Evolutionary conservation across 2,113 vertebrate genomes (phyloP), one percentile per base, ranked within the genome.

Genomic region (Pteruthius melanotis): DNA sequence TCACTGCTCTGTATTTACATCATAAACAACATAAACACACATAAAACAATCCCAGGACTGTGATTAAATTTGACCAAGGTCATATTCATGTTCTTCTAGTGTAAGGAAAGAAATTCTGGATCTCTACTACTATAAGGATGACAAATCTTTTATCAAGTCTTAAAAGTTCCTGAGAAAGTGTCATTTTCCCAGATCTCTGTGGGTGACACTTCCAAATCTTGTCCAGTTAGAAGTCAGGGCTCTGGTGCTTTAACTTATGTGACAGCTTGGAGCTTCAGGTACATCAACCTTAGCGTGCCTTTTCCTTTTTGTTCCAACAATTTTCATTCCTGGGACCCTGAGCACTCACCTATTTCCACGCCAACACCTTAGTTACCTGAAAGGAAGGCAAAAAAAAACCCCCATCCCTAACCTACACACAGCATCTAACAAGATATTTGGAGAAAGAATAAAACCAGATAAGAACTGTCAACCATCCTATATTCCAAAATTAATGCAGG

Each of bases 21-120:
- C 61, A 88, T 79, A 89, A 96, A 92, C 71, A 92, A 79, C 14
- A 71, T 59, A 65, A 91, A 94, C 80, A 91, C 33, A n/a, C 24
- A 84, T 10, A 83, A 70, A 13, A 30, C 53, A 40, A 68, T 93
- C 90, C 65, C 75, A 94, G 45, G 37, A 68, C 31, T 42, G n/a
- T 76, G 92, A 87, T 65, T 92, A 92, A 61, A 64, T 78, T 22
- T 70, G 82, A 69, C 42, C 71, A 95, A 95, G 50, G 44, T 14
- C 52, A 61, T 59, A 86, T 45, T 30, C 30, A 18, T 45, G 15
- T 12, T 47, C 26, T 89, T 85, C 75, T 42, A n/a, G 24, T 71
- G 71, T 59, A 53, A 81, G 65, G n/a, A 61, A 94, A 79, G 47
- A 80, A 66, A 49, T 33, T 39, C 33, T 27, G 45, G 21, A 68